A percentile compares a stretch with the other conserved stretches of the same genome.
These are phyloP conservation scores for Drosophila merina DNA, from an alignment of 2,888 invertebrate species.

Conservation along the genomic window DNA sequence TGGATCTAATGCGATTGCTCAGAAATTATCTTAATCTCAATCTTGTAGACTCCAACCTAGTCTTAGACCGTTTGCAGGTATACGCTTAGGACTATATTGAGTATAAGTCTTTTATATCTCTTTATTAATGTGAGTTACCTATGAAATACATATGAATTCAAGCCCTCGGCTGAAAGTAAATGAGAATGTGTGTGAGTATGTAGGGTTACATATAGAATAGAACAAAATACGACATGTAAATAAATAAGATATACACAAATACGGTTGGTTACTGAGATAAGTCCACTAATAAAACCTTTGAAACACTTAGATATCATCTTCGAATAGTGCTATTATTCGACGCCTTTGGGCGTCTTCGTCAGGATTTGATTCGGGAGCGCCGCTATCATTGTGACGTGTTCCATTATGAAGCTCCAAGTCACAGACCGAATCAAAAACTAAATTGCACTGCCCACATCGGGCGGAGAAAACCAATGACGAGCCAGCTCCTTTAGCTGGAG, in stretches of 20 bases:
- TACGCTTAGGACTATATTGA: constrained; percentile 20
- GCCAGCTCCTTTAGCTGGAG: constrained; percentile 21
- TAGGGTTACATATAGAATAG: background rate
- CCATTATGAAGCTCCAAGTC: constrained; percentile 81
- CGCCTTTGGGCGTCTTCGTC: constrained; percentile 73
- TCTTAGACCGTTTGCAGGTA: constrained; percentile 43
- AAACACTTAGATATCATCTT: constrained; percentile 70
- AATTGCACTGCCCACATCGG: constrained; percentile 81
- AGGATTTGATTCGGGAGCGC: constrained; percentile 16
- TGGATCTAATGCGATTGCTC: constrained; percentile 69
- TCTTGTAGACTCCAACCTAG: constrained; percentile 16
- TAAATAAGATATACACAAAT: constrained; percentile 12
- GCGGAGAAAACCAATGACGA: constrained; percentile 72
- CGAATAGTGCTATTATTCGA: constrained; percentile 82
- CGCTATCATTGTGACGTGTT: constrained; percentile 74
- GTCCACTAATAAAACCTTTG: constrained; percentile 16
- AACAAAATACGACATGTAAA: background rate
- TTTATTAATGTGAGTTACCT: constrained; percentile 21
- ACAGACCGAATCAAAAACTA: constrained; percentile 77
- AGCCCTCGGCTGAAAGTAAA: constrained; percentile 11
- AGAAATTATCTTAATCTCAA: constrained; percentile 60
- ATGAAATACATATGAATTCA: background rate
- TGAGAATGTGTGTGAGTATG: constrained; percentile 4
- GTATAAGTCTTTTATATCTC: constrained; percentile 27
- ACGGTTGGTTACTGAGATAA: constrained; percentile 1